Conservation (phyloP, 2,113 vertebrate species). For the Ophthalmolycus amberensis region DNA sequence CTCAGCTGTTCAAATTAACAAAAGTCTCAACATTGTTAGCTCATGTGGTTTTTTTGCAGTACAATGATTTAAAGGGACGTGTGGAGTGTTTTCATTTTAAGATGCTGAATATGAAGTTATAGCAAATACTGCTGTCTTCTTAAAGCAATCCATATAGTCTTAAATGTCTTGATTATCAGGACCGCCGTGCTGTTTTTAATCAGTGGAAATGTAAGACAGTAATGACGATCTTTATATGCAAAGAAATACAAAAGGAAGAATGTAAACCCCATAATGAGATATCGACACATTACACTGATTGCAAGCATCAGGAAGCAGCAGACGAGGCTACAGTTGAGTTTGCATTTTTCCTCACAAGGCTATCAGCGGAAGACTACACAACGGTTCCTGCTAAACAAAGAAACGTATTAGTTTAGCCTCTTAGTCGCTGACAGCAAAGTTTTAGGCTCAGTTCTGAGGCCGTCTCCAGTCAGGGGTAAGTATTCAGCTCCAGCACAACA, state of each 20-base stretch:
- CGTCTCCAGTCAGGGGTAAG: constrained; percentile 45
- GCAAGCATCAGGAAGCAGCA: not conserved
- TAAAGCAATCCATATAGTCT: not conserved
- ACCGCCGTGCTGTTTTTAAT: not conserved
- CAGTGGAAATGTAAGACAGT: not conserved
- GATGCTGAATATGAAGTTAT: not conserved
- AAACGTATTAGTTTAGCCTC: constrained; percentile 36
- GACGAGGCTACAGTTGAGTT: not conserved
- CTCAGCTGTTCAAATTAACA: not conserved
- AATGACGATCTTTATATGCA: not conserved
- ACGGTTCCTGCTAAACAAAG: constrained; percentile 12
- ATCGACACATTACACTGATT: not conserved
- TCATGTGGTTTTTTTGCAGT: not conserved
- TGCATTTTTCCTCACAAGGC: constrained; percentile 19
- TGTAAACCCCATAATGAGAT: not conserved
- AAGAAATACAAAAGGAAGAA: not conserved
- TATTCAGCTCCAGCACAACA: constrained; percentile 58
- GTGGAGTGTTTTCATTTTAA: not conserved
- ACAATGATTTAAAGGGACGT: not conserved
- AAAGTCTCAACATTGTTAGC: not conserved
- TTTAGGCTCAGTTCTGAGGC: constrained; percentile 29
- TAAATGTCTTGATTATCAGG: not conserved
- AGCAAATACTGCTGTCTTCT: not conserved
- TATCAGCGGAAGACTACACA: constrained; percentile 8
- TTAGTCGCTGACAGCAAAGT: constrained; percentile 28